Conservation (phyloP, 2,888 invertebrate species). For the Coelinius sp. region DNA sequence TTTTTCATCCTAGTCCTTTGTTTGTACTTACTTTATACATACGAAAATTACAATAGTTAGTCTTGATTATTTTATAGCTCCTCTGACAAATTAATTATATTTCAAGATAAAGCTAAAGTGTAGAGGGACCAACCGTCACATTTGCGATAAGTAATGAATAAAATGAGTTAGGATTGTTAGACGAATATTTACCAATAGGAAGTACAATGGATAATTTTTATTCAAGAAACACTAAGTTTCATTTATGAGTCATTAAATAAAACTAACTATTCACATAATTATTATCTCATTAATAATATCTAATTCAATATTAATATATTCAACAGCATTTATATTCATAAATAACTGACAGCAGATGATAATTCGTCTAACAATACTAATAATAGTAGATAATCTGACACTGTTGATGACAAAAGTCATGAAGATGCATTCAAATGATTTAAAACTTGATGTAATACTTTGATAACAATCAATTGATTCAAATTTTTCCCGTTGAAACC, state of each 20-base stretch:
- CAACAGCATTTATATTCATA: not conserved
- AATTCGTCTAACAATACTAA: conserved; percentile 69
- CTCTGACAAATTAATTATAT: conserved; percentile 63
- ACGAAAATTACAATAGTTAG: conserved; percentile 17
- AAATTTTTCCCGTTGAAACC: conserved; percentile 44
- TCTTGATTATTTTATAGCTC: conserved; percentile 60
- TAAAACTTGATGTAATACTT: conserved; percentile 45
- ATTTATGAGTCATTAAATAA: not conserved
- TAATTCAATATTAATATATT: not conserved
- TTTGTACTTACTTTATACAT: not conserved
- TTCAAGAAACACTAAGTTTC: not conserved
- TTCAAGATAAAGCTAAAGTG: conserved; percentile 71
- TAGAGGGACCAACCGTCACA: conserved; percentile 69
- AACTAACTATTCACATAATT: not conserved
- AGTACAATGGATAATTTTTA: conserved; percentile 15
- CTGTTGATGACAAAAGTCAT: conserved; percentile 48
- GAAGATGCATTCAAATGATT: conserved; percentile 32
- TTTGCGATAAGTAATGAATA: conserved; percentile 56
- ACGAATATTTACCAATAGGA: conserved; percentile 60
- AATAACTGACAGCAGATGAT: not conserved
- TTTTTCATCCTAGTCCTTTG: conserved; percentile 28
- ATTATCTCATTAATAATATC: not conserved
- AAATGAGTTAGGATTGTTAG: conserved; percentile 65
- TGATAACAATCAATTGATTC: conserved; percentile 29
- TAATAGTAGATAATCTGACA: conserved; percentile 57